These are phyloP conservation scores for Hypomesus transpacificus DNA, from an alignment of 2,113 vertebrate species.

Conservation along the genomic window DNA sequence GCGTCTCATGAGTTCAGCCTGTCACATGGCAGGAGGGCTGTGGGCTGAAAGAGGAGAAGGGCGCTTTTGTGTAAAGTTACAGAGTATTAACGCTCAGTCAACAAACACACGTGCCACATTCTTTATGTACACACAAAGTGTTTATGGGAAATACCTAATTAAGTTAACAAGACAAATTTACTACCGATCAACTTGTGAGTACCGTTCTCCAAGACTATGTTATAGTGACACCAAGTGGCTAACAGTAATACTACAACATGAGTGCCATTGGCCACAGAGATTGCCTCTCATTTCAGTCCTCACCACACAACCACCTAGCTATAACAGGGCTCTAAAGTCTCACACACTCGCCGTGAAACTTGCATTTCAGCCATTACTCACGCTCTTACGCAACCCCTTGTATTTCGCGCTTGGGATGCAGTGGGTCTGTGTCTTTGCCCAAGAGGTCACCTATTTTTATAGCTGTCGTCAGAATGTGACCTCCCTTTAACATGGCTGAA, in stretches of 20 bases:
- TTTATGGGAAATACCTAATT: background rate
- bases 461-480: too few relatives aligned
- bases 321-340: too few relatives aligned
- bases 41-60: constrained; percentile 33
- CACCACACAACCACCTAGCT: constrained; percentile 28
- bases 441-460: too few relatives aligned
- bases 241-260: constrained; percentile 17
- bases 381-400: too few relatives aligned
- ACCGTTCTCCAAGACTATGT: constrained; percentile 1
- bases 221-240: constrained; percentile 57
- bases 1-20: constrained; percentile 46
- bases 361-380: too few relatives aligned
- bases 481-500: too few relatives aligned
- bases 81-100: background rate
- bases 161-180: background rate
- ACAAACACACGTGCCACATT: background rate
- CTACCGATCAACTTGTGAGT: background rate
- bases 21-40: constrained; percentile 55
- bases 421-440: too few relatives aligned
- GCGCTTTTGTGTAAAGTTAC: constrained; percentile 53
- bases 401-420: too few relatives aligned
- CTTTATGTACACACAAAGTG: background rate
- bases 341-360: too few relatives aligned
- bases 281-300: background rate
- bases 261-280: constrained; percentile 36